Percentiles rank a stretch among this genome's conserved stretches.
Conservation (phyloP, 2,888 invertebrate species). For the Magallana nippona region DNA sequence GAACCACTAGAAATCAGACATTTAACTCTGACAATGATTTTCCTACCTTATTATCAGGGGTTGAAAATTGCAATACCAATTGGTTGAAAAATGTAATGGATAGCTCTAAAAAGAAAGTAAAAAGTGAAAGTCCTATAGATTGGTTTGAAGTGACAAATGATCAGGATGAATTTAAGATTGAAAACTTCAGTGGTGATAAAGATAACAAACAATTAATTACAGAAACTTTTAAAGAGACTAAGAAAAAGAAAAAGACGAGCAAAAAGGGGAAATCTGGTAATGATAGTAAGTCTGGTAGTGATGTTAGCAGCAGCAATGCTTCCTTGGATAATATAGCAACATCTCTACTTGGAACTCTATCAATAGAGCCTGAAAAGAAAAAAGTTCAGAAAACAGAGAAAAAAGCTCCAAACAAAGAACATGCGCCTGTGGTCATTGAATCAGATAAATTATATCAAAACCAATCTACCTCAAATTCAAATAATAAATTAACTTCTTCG, state of each 20-base stretch:
- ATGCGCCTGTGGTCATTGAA: constrained; percentile 23
- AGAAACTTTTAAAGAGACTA: constrained; percentile 58
- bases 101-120: constrained; percentile 38
- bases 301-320: constrained; percentile 24
- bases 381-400: background rate
- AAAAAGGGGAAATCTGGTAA: constrained; percentile 56
- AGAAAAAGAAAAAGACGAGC: constrained; percentile 75
- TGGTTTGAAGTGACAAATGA: constrained; percentile 48
- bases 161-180: constrained; percentile 39
- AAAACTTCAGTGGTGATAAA: constrained; percentile 49
- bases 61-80: constrained; percentile 28
- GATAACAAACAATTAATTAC: constrained; percentile 38
- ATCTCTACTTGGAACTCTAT: constrained; percentile 28
- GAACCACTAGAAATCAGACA: constrained; percentile 33
- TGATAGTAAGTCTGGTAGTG: background rate
- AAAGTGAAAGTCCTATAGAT: constrained; percentile 40
- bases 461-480: background rate
- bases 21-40: constrained; percentile 70
- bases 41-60: constrained; percentile 73
- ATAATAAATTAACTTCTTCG: background rate
- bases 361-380: background rate
- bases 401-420: constrained; percentile 38
- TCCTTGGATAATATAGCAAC: constrained; percentile 51
- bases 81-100: constrained; percentile 51
- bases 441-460: constrained; percentile 22